Evolutionary conservation across 2,888 invertebrate species (phyloP).

Genomic region (Artemia sinica): DNA sequence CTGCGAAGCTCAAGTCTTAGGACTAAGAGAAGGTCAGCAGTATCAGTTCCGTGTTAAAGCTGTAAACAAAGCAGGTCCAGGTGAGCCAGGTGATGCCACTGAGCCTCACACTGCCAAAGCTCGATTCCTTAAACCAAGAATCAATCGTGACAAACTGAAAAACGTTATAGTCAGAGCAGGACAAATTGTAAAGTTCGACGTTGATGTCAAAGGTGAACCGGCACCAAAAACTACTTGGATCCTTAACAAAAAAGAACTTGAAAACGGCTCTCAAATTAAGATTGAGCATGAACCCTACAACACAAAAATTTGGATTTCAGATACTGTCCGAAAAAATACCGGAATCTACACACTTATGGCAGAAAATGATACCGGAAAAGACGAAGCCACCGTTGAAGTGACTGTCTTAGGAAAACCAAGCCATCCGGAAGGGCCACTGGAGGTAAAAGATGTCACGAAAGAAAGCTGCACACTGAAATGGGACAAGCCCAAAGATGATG

Average conservation of each 20-base stretch:
- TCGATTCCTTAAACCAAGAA: constrained; percentile 72
- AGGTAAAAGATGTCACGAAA: constrained; percentile 73
- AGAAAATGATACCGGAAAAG: constrained; percentile 78
- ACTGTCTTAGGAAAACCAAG: constrained; percentile 64
- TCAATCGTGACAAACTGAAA: constrained; percentile 82
- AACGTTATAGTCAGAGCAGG: constrained; percentile 76
- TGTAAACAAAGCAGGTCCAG: constrained; percentile 82
- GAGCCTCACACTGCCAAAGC: constrained; percentile 73
- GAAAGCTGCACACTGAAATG: constrained; percentile 84
- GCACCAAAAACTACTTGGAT: constrained; percentile 75
- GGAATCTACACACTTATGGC: constrained; percentile 80
- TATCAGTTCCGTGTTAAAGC: constrained; percentile 92
- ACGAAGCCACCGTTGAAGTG: constrained; percentile 84
- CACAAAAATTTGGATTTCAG: constrained; percentile 61
- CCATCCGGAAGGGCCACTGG: constrained; percentile 77
- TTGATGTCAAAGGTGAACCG: constrained; percentile 91
- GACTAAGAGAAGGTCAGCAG: constrained; percentile 69
- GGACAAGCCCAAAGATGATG: constrained; percentile 90
- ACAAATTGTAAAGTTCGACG: constrained; percentile 71
- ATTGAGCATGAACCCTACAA: constrained; percentile 81
- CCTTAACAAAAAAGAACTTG: constrained; percentile 46
- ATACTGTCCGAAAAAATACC: constrained; percentile 64
- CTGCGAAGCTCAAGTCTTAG: constrained; percentile 63
- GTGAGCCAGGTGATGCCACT: constrained; percentile 75
- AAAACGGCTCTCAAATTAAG: constrained; percentile 47